Evolutionary conservation across 2,888 invertebrate genomes (phyloP).

Genomic region (Chrysomela aeneicollis): DNA sequence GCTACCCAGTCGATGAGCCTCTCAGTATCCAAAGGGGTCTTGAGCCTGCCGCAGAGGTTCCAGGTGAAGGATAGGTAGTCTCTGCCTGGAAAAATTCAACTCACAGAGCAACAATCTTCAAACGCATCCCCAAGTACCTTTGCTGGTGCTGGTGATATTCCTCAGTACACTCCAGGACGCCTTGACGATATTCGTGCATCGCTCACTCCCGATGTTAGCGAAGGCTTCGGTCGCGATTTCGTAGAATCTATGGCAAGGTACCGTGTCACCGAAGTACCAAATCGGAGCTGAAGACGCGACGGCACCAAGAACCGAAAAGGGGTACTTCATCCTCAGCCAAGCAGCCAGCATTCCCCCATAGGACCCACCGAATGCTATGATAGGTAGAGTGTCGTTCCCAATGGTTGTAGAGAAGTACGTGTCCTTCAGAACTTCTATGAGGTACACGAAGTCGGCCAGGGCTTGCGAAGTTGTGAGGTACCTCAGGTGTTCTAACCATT

Average conservation of each 20-base stretch:
- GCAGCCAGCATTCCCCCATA: slow-evolving; percentile 98
- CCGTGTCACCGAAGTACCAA: slow-evolving; percentile 82
- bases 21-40: slow-evolving; percentile 65
- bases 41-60: slow-evolving; percentile 77
- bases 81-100: slow-evolving; percentile 52
- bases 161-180: slow-evolving; percentile 81
- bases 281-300: slow-evolving; percentile 94
- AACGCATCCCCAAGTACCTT: slow-evolving; percentile 22
- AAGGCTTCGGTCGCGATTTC: slow-evolving; percentile 83
- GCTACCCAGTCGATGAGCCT: slow-evolving; percentile 74
- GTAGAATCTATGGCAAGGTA: slow-evolving; percentile 78
- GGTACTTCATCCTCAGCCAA: slow-evolving; percentile 96
- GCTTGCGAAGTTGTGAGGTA: slow-evolving; percentile 92
- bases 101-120: neutral
- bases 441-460: slow-evolving; percentile 88
- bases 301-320: slow-evolving; percentile 85
- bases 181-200: slow-evolving; percentile 76
- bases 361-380: slow-evolving; percentile 86
- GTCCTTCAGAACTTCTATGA: slow-evolving; percentile 71
- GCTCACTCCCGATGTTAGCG: slow-evolving; percentile 57
- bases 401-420: slow-evolving; percentile 42
- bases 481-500: slow-evolving; percentile 72
- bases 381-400: slow-evolving; percentile 68
- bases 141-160: slow-evolving; percentile 59
- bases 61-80: slow-evolving; percentile 75